Percentiles rank a stretch among this genome's conserved stretches.
Evolutionary conservation across 2,888 invertebrate genomes (phyloP).

Genomic region (Ennomos erosarius): DNA sequence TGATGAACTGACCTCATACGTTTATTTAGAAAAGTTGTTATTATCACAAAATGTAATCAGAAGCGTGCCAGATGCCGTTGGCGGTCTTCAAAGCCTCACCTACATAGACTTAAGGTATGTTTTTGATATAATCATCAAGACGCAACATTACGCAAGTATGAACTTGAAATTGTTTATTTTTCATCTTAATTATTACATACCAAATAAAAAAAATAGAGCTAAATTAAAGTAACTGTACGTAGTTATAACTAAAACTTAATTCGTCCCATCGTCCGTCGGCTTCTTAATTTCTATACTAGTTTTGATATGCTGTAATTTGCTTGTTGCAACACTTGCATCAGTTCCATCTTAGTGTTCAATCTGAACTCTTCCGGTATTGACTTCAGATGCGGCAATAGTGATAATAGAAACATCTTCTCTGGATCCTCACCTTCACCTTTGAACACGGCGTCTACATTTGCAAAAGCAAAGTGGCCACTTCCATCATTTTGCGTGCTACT

Average conservation of each 20-base stretch:
- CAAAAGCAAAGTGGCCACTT: slow-evolving; percentile 70
- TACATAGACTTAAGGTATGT: slow-evolving; percentile 94
- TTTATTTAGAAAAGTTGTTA: slow-evolving; percentile 94
- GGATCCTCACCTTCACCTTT: slow-evolving; percentile 64
- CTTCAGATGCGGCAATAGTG: slow-evolving; percentile 73
- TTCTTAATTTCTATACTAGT: slow-evolving; percentile 29
- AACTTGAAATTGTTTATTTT: not conserved
- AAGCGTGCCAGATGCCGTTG: slow-evolving; percentile 93
- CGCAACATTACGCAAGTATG: not conserved
- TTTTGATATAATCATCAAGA: not conserved
- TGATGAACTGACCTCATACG: slow-evolving; percentile 93
- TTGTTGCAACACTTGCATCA: slow-evolving; percentile 75
- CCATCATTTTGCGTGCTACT: not conserved
- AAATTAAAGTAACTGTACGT: not conserved
- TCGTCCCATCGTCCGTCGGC: not conserved
- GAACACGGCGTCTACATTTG: slow-evolving; percentile 61
- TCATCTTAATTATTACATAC: no score
- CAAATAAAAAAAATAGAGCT: no score
- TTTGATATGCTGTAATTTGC: slow-evolving; percentile 58
- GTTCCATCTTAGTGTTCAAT: slow-evolving; percentile 73
- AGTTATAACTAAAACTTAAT: not conserved
- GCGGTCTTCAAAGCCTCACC: slow-evolving; percentile 93
- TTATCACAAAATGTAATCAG: slow-evolving; percentile 96
- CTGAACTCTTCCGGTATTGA: slow-evolving; percentile 69
- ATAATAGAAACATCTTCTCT: slow-evolving; percentile 74